Percentiles rank a stretch among this genome's conserved stretches.
Conservation (phyloP, 2,888 invertebrate species). For the Drosophila melanocephala region DNA sequence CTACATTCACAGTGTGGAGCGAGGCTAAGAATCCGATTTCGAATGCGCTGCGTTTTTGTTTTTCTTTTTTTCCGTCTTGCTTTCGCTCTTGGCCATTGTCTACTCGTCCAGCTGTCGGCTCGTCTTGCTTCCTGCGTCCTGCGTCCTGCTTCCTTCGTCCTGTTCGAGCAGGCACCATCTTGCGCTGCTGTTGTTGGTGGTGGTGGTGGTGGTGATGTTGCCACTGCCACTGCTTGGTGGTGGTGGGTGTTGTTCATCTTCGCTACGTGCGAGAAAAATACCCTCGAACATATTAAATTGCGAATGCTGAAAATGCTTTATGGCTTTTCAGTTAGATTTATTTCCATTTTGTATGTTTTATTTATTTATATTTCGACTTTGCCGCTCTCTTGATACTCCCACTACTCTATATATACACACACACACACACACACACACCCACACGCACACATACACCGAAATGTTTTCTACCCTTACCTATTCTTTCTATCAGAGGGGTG, state of each 20-base stretch:
- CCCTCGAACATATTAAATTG: conserved; percentile 84
- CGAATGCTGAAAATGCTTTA: conserved; percentile 85
- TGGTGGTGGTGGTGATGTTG: conserved; percentile 51
- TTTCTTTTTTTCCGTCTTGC: conserved; percentile 20
- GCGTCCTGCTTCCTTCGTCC: conserved; percentile 35
- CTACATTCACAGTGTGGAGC: conserved; percentile 32
- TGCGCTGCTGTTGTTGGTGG: conserved; percentile 53
- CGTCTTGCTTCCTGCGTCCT: conserved; percentile 22
- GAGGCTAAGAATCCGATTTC: conserved; percentile 53
- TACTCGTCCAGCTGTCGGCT: conserved; percentile 56
- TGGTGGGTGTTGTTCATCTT: conserved; percentile 81
- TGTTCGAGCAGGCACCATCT: conserved; percentile 74
- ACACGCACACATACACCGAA: conserved; percentile 31
- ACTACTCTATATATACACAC: conserved; percentile 51
- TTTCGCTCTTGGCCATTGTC: conserved; percentile 58
- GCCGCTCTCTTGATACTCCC: conserved; percentile 74
- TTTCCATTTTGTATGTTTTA: conserved; percentile 84
- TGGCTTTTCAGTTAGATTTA: conserved; percentile 85
- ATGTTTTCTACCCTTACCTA: conserved; percentile 50
- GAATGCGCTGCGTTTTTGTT: conserved; percentile 53
- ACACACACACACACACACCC: conserved; percentile 18
- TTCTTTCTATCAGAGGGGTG: conserved; percentile 44
- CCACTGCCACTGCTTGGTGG: conserved; percentile 47
- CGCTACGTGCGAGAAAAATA: conserved; percentile 82
- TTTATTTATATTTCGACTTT: conserved; percentile 82